Evolutionary conservation across 2,888 invertebrate genomes (phyloP).

Genomic region (Griposia aprilina): DNA sequence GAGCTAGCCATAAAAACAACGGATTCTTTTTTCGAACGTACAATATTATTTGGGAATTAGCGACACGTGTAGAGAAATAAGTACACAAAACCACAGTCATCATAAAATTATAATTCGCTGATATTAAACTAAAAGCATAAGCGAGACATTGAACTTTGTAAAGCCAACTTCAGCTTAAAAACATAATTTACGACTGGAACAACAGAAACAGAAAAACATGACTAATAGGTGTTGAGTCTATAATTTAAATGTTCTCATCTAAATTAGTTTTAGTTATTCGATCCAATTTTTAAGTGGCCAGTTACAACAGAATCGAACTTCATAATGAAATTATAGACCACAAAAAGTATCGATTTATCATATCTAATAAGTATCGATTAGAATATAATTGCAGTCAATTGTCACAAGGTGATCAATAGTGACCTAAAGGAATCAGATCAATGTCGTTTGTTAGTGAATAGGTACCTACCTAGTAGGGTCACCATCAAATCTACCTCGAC

Average conservation of each 20-base stretch:
- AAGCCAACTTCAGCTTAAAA: constrained; percentile 30
- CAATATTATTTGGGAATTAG: constrained; percentile 30
- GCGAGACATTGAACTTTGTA: constrained; percentile 58
- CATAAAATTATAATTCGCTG: constrained; percentile 31
- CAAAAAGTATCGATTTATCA: constrained; percentile 32
- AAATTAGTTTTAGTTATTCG: constrained; percentile 15
- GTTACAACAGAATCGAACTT: constrained; percentile 5
- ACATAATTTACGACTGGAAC: constrained; percentile 42
- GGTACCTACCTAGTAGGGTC: constrained; percentile 36
- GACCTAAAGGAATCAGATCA: constrained; percentile 58
- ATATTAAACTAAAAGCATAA: constrained; percentile 13
- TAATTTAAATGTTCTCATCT: constrained; percentile 41
- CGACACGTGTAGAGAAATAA: constrained; percentile 36
- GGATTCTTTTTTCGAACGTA: constrained; percentile 46
- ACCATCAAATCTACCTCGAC: constrained; percentile 52
- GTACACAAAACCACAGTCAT: constrained; percentile 28
- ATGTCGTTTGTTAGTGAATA: constrained; percentile 58
- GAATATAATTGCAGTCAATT: constrained; percentile 58
- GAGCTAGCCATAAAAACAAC: constrained; percentile 54
- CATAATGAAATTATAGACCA: constrained; percentile 9
- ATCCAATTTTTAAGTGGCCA: constrained; percentile 34
- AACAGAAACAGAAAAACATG: constrained; percentile 30
- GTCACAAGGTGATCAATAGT: constrained; percentile 58
- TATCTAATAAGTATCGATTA: constrained; percentile 36
- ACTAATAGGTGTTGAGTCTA: constrained; percentile 24